A percentile compares a stretch with the other conserved stretches of the same genome.
Evolutionary conservation across 2,113 vertebrate genomes (phyloP).

Genomic region (Pungitius pungitius): DNA sequence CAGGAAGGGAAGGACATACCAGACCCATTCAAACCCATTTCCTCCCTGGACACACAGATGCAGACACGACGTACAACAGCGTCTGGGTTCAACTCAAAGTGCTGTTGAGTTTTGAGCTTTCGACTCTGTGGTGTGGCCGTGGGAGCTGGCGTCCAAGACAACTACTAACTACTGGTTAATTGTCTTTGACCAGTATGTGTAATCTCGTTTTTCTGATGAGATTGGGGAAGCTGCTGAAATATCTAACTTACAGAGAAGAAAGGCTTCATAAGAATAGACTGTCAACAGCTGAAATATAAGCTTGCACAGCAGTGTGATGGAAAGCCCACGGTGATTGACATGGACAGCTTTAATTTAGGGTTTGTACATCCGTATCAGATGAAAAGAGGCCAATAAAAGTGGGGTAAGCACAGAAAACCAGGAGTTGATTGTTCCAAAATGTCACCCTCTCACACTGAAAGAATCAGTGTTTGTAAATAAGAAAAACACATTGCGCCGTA

Average conservation of each 20-base stretch:
- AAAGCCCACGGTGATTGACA: conserved; percentile 22
- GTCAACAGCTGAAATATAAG: conserved; percentile 26
- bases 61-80: conserved; percentile 4
- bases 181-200: background rate
- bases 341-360: background rate
- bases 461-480: background rate
- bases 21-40: conserved; percentile 51
- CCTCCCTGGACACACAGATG: conserved; percentile 27
- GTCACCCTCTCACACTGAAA: background rate
- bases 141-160: background rate
- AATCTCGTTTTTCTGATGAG: background rate
- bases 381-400: no score
- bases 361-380: background rate
- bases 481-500: no score
- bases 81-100: background rate
- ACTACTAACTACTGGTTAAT: background rate
- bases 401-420: background rate
- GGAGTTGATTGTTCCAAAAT: no score
- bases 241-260: background rate
- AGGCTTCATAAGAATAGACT: background rate
- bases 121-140: background rate
- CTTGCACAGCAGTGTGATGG: background rate
- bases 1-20: conserved; percentile 56
- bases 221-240: background rate
- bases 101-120: background rate